A percentile compares a stretch with the other conserved stretches of the same genome.
Conservation (phyloP, 2,113 vertebrate genomes). For the Lonchura striata region DNA sequence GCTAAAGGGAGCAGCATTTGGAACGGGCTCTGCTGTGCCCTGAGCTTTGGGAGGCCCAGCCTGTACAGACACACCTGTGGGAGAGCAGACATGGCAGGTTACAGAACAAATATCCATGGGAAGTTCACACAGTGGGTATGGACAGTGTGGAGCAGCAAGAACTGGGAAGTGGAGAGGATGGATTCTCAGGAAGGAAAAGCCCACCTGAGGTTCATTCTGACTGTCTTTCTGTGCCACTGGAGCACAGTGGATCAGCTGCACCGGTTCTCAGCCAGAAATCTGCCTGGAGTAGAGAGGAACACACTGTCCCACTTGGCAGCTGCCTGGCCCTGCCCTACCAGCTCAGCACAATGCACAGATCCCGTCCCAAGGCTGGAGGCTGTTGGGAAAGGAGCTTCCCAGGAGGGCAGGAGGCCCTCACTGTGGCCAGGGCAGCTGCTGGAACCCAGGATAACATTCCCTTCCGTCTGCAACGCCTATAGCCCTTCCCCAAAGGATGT, state of each 20-base stretch:
- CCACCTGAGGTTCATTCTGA: background rate
- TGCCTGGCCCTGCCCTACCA: background rate
- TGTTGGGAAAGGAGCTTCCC: background rate
- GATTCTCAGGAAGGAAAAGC: background rate
- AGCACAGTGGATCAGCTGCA: background rate
- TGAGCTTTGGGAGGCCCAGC: background rate
- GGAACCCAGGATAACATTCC: background rate
- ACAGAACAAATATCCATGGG: background rate
- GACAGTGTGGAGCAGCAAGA: background rate
- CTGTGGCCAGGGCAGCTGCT: background rate
- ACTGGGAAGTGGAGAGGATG: background rate
- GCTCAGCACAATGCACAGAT: background rate
- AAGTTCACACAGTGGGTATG: background rate
- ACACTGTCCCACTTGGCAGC: background rate
- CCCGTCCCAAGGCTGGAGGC: background rate
- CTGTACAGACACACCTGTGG: background rate
- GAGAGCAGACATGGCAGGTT: background rate
- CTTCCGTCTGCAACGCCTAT: background rate
- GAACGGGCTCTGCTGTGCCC: rapidly evolving
- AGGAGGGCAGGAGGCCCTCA: background rate
- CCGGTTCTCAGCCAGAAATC: background rate
- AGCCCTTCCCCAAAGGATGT: background rate
- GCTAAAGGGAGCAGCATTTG: background rate
- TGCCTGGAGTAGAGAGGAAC: background rate
- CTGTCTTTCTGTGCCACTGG: background rate